Evolutionary conservation across 1,140 invertebrate genomes (phyloP).

Genomic region (Sipha flava): DNA sequence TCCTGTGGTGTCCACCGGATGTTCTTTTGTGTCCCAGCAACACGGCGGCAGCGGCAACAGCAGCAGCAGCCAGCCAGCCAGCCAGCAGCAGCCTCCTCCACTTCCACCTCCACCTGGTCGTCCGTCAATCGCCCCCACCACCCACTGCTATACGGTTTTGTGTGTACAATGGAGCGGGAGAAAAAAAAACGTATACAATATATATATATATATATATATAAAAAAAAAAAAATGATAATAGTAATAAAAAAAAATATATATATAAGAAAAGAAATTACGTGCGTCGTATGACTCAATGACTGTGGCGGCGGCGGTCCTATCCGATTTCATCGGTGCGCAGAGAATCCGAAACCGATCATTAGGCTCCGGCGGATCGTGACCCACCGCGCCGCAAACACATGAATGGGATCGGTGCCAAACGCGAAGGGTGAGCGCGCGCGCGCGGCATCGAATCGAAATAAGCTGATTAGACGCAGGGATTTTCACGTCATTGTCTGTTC

Average conservation of each 20-base stretch:
- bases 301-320: slow-evolving; percentile 19
- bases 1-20: slow-evolving; percentile 31
- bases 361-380: slow-evolving; percentile 27
- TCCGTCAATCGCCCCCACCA: neutral
- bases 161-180: neutral
- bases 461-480: slow-evolving; percentile 11
- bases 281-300: slow-evolving; percentile 28
- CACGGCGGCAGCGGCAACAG: neutral
- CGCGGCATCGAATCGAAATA: slow-evolving; percentile 15
- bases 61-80: too few relatives aligned
- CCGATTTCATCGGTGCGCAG: slow-evolving; percentile 28
- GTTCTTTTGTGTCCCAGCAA: slow-evolving; percentile 25
- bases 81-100: slow-evolving; percentile 14
- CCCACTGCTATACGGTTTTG: neutral
- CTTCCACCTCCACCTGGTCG: neutral
- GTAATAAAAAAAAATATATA: too few relatives aligned
- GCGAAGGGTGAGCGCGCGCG: too few relatives aligned
- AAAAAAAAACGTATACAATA: neutral
- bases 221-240: neutral
- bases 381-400: neutral
- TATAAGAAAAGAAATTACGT: neutral
- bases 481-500: neutral
- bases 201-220: too few relatives aligned
- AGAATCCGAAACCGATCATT: slow-evolving; percentile 31
- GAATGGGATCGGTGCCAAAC: slow-evolving; percentile 9